Evolutionary conservation across 1,140 invertebrate genomes (phyloP), one percentile per base, ranked within the genome.

Genomic region (Lucilia sericata): DNA sequence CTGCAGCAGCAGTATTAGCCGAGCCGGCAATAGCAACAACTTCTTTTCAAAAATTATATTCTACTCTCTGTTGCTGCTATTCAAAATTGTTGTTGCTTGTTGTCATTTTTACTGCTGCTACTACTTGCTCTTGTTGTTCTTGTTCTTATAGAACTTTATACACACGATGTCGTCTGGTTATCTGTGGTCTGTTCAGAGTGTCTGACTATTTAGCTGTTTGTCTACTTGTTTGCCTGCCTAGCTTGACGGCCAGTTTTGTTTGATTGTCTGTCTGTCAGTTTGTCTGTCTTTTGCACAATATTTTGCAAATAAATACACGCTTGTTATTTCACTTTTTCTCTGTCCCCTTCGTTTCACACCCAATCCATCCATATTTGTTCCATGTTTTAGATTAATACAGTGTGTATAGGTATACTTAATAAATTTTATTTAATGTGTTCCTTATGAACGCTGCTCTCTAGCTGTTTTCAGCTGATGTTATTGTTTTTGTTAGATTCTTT

Each of bases 361-460:
- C 2, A 3, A 14, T 7, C 17, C 14, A 7, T 60, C 13, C 55
- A 17, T 14, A 14, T n/a, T 7, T 1, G 14, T n/a, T 60, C 8
- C 55, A 60, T 60, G 55, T 17, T 42, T 8, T 42, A 42, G 42
- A 42, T 42, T 42, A 42, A 42, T 42, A 5, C 5, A 0, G 42
- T 42, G 42, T 55, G 1, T 55, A 30, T 30, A 30, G 25, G 25
- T 30, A 55, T n/a, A 55, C 51, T 13, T 14, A 42, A 55, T 55
- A 55, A 30, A 55, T 55, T 17, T 55, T n/a, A 55, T 70, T 70
- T 70, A 70, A 70, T 19, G 65, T 70, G 65, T 70, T 70, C 5
- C 25, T 70, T 70, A 42, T 42, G 42, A 42, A 70, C 65, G 13
- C 13, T 55, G 25, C 9, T 70, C 21, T 70, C 21, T 9, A 25